Conservation (phyloP, 2,797 vertebrate species). For the Ibycter americanus region DNA sequence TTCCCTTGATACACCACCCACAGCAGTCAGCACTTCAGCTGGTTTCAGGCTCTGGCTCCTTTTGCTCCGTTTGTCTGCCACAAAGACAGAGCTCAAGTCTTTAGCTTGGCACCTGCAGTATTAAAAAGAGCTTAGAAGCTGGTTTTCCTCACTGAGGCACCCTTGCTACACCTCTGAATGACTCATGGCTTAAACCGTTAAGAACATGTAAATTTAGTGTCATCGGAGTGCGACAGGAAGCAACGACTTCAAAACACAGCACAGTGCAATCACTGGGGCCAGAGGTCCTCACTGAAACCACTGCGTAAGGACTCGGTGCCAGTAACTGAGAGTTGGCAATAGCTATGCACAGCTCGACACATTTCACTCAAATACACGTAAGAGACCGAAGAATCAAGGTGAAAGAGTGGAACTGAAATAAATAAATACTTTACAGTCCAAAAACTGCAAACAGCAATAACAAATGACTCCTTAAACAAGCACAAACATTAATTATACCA, state of each 20-base stretch:
- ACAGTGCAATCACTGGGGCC: too few relatives aligned
- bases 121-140: background rate
- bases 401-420: background rate
- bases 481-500: background rate
- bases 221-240: accelerated
- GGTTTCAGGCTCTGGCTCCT: background rate
- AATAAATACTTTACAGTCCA: background rate
- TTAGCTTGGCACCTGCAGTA: background rate
- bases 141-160: background rate
- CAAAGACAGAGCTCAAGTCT: background rate
- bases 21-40: background rate
- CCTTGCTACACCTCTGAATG: background rate
- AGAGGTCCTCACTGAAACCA: background rate
- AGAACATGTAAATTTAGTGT: background rate
- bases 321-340: background rate
- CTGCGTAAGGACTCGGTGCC: too few relatives aligned
- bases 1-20: background rate
- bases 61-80: background rate
- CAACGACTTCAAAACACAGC: accelerated
- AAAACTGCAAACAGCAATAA: background rate
- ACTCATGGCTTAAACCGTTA: background rate
- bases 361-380: background rate
- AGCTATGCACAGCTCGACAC: accelerated
- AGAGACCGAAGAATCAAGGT: accelerated
- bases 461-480: background rate